A percentile compares a stretch with the other conserved stretches of the same genome.
Evolutionary conservation across 2,113 vertebrate genomes (phyloP).

Genomic region (Corynorhinus townsendii): DNA sequence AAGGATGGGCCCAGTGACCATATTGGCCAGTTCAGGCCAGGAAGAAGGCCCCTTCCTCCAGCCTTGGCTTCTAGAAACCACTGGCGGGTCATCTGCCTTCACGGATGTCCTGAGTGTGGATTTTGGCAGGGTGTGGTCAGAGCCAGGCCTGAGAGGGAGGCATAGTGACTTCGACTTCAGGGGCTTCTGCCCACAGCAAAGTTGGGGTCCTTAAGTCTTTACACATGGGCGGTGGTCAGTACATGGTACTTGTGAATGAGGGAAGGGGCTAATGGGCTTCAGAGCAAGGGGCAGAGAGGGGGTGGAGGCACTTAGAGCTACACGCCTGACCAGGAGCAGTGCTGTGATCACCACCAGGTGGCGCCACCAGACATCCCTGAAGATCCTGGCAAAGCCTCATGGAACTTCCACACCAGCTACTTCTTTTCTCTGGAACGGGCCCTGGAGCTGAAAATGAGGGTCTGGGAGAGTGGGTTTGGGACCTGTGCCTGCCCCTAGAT

Average conservation of each 20-base stretch:
- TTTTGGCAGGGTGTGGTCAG: accelerated
- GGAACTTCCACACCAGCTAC: accelerated
- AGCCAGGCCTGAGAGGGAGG: neutral
- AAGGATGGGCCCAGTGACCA: neutral
- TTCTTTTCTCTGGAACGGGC: no score
- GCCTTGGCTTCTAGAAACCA: neutral
- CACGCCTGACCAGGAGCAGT: accelerated
- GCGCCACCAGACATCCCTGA: neutral
- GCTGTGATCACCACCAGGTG: constrained; percentile 39
- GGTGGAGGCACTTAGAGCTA: accelerated
- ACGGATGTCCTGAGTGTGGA: neutral
- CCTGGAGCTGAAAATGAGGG: neutral
- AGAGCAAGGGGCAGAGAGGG: neutral
- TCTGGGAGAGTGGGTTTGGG: neutral
- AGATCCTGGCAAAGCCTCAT: accelerated
- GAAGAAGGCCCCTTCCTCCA: neutral
- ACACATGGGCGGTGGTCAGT: accelerated
- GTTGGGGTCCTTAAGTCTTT: neutral
- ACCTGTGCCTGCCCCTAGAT: neutral
- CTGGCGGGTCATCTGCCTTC: neutral
- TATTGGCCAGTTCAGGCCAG: neutral
- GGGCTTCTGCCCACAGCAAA: neutral
- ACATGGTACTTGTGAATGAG: accelerated
- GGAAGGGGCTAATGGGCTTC: neutral
- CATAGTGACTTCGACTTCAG: no score